Evolutionary conservation across 2,888 invertebrate genomes (phyloP), one percentile per base, ranked within the genome.

Genomic region (Euspilapteryx auroguttella): DNA sequence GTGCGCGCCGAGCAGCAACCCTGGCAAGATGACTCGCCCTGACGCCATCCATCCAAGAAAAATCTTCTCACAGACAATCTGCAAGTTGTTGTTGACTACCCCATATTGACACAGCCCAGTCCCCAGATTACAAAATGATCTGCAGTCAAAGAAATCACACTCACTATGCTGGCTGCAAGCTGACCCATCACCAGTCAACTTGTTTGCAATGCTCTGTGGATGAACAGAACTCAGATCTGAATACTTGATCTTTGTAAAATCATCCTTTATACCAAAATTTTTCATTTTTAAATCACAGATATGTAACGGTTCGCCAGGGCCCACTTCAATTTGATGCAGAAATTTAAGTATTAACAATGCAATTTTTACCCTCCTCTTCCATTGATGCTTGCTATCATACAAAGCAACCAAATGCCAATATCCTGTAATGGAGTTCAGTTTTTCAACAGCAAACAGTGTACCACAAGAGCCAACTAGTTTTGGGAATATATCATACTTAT

Each of bases 281-380:
- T 79, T 78, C 34, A 81, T 58, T 53, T 85, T 85, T 1, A 86
- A 66, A 57, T 86, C 85, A 53, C 87, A 87, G 13, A 87, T 55
- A 42, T 82, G 75, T 33, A 86, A 65, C 1, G 82, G 80, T 39
- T 84, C 81, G 2, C 77, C 69, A 34, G 82, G 76, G 21, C 61
- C 69, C 14, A 57, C 64, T 24, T 85, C 83, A 25, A 86, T 49
- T 34, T 79, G 71, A 27, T 79, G 71, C 3, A 85, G 42, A 13
- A 83, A 62, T 39, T 85, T 81, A 36, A 86, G 49, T 12, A 87
- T 79, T 56, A 80, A 73, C 7, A 81, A 55, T 2, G 81, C 79
- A 7, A 80, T 52, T 40, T 76, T 78, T 2, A 82, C 48, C 31
- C 80, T 52, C 34, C 66, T 63, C 6, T 76, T 65, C 83, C 83